A percentile compares a stretch with the other conserved stretches of the same genome.
These are phyloP conservation scores for Malurus splendens DNA, from an alignment of 2,797 vertebrate species.

Conservation along the genomic window DNA sequence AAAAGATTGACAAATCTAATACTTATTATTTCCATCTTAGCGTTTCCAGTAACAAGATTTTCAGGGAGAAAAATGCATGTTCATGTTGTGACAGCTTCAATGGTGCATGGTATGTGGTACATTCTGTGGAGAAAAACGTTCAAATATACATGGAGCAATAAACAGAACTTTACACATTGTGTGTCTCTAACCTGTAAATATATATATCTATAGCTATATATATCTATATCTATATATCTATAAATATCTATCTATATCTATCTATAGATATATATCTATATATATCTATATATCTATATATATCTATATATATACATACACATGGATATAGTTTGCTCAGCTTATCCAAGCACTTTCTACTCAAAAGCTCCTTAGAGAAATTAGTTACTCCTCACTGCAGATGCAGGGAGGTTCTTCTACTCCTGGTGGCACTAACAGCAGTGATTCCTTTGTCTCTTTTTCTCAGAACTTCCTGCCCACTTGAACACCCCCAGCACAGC, in stretches of 20 bases:
- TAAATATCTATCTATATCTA: too few relatives aligned
- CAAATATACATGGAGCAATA: background rate
- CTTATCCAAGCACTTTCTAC: background rate
- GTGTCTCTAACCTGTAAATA: too few relatives aligned
- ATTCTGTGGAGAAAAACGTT: background rate
- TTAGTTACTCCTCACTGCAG: background rate
- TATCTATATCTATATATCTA: too few relatives aligned
- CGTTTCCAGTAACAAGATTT: background rate
- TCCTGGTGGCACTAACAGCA: background rate
- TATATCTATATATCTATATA: accelerated
- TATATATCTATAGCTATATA: accelerated
- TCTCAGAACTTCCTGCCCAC: background rate
- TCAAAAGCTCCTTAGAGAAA: background rate
- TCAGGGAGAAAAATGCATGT: background rate
- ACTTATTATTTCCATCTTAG: background rate
- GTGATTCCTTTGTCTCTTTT: background rate
- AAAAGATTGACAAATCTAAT: background rate
- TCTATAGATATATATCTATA: too few relatives aligned
- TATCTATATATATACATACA: accelerated
- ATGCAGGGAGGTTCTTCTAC: background rate
- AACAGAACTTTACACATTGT: background rate
- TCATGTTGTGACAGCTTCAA: background rate
- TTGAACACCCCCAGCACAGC: background rate
- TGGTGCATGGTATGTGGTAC: background rate
- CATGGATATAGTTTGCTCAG: background rate